These are phyloP conservation scores for Ictalurus punctatus DNA, from an alignment of 2,113 vertebrate genomes.

Conservation along the genomic window DNA sequence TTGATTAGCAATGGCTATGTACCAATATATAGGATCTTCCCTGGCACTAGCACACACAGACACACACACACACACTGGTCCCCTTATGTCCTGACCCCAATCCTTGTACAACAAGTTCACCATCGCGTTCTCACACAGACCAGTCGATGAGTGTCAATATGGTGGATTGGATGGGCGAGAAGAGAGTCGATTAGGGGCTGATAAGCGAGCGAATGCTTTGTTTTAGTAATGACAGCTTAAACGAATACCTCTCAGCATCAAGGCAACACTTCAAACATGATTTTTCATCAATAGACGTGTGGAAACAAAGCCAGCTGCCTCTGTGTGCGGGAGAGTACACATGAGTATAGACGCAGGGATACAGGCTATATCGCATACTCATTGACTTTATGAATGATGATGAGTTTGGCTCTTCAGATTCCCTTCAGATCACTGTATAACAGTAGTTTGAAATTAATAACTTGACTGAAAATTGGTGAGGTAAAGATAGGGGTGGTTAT, in stretches of 20 bases:
- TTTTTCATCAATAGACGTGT: conserved; percentile 59
- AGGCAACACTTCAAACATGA: conserved; percentile 63
- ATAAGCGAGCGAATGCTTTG: conserved; percentile 74
- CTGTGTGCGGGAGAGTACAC: background rate
- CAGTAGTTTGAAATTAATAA: background rate
- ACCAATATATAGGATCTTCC: conserved; percentile 27
- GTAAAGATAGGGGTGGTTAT: background rate
- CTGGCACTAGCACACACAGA: conserved; percentile 46
- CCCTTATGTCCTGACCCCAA: conserved; percentile 67
- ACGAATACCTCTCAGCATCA: conserved; percentile 49
- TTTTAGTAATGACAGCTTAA: conserved; percentile 79
- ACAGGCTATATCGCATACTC: background rate
- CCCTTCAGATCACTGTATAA: background rate
- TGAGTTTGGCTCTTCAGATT: background rate
- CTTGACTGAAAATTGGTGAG: background rate
- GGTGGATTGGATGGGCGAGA: conserved; percentile 64
- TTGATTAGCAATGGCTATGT: conserved; percentile 56
- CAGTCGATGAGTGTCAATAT: conserved; percentile 75
- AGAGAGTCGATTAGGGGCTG: conserved; percentile 72
- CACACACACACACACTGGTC: conserved; percentile 37
- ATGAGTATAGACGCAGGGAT: background rate
- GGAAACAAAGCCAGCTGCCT: conserved; percentile 43
- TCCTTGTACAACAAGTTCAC: conserved; percentile 71
- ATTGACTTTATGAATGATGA: background rate
- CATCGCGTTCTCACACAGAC: conserved; percentile 67